These are phyloP conservation scores for Ochropacha duplaris DNA, from an alignment of 2,888 invertebrate species.

Conservation along the genomic window DNA sequence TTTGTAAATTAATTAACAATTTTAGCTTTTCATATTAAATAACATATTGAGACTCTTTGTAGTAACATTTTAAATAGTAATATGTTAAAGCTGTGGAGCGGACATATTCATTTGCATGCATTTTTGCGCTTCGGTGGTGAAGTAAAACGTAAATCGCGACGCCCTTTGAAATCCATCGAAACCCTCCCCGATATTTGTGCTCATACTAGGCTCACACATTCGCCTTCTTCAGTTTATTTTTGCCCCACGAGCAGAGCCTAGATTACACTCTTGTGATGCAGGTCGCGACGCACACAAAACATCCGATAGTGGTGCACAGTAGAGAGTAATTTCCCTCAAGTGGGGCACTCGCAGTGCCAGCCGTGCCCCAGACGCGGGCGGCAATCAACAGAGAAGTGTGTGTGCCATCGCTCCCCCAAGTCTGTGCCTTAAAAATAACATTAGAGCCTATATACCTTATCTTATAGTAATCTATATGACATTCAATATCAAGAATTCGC, in stretches of 20 bases:
- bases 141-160: neutral
- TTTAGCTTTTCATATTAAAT: neutral
- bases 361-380: conserved; percentile 44
- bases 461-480: conserved; percentile 7
- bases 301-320: conserved; percentile 55
- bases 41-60: neutral
- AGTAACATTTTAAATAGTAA: too few species aligned
- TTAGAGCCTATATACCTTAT: conserved; percentile 31
- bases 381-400: conserved; percentile 58
- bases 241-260: conserved; percentile 25
- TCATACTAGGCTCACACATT: conserved; percentile 4
- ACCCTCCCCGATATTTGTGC: conserved; percentile 38
- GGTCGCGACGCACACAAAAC: conserved; percentile 54
- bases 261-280: conserved; percentile 52
- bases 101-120: neutral
- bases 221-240: conserved; percentile 12
- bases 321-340: conserved; percentile 74
- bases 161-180: conserved; percentile 36
- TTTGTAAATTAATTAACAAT: neutral
- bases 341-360: conserved; percentile 50
- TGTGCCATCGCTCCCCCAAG: conserved; percentile 40
- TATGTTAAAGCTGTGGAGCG: too few species aligned
- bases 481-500: neutral
- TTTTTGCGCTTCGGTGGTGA: neutral
- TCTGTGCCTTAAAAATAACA: conserved; percentile 51